phyloP scores from a whole-genome alignment of 2,113 vertebrate genomes.

The Sceloporus tristichus region DNA sequence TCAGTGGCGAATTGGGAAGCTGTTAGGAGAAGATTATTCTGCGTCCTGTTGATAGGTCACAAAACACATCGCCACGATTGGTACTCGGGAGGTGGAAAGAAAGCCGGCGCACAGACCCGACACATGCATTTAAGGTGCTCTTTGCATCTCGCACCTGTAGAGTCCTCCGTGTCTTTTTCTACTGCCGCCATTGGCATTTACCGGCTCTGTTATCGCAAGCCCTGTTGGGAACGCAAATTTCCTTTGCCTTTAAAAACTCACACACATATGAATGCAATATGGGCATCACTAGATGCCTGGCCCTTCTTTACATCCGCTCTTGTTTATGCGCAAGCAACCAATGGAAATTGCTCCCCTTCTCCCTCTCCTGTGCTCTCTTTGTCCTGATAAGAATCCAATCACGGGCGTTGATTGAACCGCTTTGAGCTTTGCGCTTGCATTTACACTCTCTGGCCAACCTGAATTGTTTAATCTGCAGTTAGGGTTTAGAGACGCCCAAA shows the following conservation, averaged over 20 bases:
- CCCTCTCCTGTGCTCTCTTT: conserved; percentile 37
- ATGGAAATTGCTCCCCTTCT: conserved; percentile 51
- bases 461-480: conserved; percentile 79
- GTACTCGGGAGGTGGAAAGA: not conserved
- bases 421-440: conserved; percentile 50
- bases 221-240: conserved; percentile 12
- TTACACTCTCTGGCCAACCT: conserved; percentile 68
- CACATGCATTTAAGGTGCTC: not conserved
- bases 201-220: conserved; percentile 34
- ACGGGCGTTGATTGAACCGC: conserved; percentile 59
- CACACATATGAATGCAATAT: conserved; percentile 36
- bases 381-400: conserved; percentile 70
- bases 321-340: conserved; percentile 66
- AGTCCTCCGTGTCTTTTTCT: not conserved
- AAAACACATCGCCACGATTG: not conserved
- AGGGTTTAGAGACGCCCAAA: conserved; percentile 72
- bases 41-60: not conserved
- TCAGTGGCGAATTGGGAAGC: not conserved
- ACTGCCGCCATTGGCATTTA: conserved; percentile 10
- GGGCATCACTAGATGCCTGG: conserved; percentile 41
- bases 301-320: conserved; percentile 58
- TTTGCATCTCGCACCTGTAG: not conserved
- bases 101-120: no score
- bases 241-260: conserved; percentile 69
- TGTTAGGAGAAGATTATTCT: not conserved